Conservation (phyloP, 2,888 invertebrate species). For the Melanchra persicariae region DNA sequence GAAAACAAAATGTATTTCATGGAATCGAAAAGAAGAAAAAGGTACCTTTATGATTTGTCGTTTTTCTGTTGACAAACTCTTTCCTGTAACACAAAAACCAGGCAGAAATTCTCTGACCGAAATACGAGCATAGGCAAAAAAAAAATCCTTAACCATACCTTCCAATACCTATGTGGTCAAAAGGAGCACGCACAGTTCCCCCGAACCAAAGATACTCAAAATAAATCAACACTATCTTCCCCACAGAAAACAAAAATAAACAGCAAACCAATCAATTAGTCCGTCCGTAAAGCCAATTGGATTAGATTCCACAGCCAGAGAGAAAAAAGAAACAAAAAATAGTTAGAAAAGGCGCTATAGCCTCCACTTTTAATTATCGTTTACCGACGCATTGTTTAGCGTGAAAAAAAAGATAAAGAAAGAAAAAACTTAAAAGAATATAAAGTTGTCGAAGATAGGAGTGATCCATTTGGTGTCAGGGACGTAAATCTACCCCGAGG, state of each 20-base stretch:
- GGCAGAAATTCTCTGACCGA: too few species aligned
- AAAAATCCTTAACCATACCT: not conserved
- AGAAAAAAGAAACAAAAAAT: slow-evolving; percentile 72
- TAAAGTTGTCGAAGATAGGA: slow-evolving; percentile 78
- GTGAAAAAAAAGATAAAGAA: slow-evolving; percentile 65
- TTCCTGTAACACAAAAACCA: too few species aligned
- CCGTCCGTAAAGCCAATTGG: slow-evolving; percentile 79
- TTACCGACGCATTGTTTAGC: slow-evolving; percentile 83
- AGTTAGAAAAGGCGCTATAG: slow-evolving; percentile 74
- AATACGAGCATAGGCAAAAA: too few species aligned
- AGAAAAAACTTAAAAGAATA: slow-evolving; percentile 72
- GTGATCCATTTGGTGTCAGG: slow-evolving; percentile 65
- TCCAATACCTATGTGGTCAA: slow-evolving; percentile 22
- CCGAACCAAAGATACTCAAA: slow-evolving; percentile 61
- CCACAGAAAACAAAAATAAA: slow-evolving; percentile 75
- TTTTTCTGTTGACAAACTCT: not conserved
- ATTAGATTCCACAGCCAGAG: slow-evolving; percentile 75
- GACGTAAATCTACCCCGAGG: slow-evolving; percentile 60
- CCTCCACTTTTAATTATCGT: slow-evolving; percentile 87
- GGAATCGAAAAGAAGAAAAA: not conserved
- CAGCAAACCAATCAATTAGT: slow-evolving; percentile 86
- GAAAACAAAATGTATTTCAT: not conserved
- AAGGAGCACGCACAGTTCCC: slow-evolving; percentile 26
- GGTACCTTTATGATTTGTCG: not conserved
- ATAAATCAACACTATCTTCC: slow-evolving; percentile 68